These are phyloP conservation scores for Philereme vetulata DNA, from an alignment of 2,888 invertebrate genomes.

Conservation along the genomic window DNA sequence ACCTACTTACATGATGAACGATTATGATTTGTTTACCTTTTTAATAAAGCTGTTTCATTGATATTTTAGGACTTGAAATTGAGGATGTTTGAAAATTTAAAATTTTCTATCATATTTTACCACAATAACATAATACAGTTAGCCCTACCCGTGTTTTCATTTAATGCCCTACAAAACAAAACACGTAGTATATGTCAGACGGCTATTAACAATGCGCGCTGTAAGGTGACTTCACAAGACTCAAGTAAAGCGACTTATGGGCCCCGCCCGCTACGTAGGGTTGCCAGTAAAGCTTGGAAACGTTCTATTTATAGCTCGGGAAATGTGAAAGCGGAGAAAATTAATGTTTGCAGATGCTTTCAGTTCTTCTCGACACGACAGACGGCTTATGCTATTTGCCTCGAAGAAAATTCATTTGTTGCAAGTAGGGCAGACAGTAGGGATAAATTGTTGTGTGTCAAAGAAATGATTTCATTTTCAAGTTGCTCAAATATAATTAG, in stretches of 20 bases:
- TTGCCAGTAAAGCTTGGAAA: constrained; percentile 20
- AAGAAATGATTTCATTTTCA: not conserved
- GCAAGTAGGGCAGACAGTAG: not conserved
- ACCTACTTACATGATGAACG: too few relatives aligned
- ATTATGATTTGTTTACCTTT: too few relatives aligned
- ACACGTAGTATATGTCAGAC: too few relatives aligned
- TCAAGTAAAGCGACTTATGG: constrained; percentile 13
- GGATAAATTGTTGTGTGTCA: constrained; percentile 1
- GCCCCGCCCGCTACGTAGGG: constrained; percentile 11
- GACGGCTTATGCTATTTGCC: constrained; percentile 18
- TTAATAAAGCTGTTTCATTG: too few relatives aligned
- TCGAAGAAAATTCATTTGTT: constrained; percentile 7
- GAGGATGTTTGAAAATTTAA: too few relatives aligned
- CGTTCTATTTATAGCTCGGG: constrained; percentile 31
- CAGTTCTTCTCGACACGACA: constrained; percentile 15
- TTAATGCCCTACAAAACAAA: too few relatives aligned
- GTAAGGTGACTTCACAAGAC: not conserved
- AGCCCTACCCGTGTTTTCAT: too few relatives aligned
- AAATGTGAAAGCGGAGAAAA: constrained; percentile 31
- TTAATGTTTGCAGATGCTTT: constrained; percentile 31
- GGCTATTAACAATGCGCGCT: too few relatives aligned
- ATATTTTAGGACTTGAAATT: too few relatives aligned
- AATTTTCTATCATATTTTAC: too few relatives aligned
- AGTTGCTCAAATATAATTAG: too few relatives aligned
- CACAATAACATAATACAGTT: too few relatives aligned